These are phyloP conservation scores for Corythaixoides concolor DNA, from an alignment of 2,113 vertebrate species.

Conservation along the genomic window DNA sequence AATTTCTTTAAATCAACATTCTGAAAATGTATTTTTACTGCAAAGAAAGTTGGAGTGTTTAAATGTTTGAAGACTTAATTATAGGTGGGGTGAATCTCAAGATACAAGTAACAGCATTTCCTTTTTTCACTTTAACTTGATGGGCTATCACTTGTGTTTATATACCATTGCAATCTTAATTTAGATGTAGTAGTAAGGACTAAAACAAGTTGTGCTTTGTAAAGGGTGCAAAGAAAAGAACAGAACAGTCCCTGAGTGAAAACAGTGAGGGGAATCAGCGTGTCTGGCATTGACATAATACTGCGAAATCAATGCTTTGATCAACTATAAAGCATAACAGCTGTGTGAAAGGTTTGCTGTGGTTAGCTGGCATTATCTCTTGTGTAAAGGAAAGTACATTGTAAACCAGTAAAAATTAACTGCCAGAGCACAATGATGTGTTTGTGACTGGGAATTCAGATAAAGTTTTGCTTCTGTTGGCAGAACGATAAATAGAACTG, in stretches of 20 bases:
- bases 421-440: slow-evolving; percentile 73
- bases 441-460: slow-evolving; percentile 63
- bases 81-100: neutral
- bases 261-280: neutral
- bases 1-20: neutral
- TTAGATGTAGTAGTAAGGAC: neutral
- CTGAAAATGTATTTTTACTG: neutral
- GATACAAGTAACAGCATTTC: neutral
- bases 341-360: slow-evolving; percentile 50
- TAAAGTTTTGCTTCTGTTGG: slow-evolving; percentile 65
- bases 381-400: slow-evolving; percentile 33
- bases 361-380: slow-evolving; percentile 61
- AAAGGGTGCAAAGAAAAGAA: neutral
- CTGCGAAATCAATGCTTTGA: slow-evolving; percentile 51
- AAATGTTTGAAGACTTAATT: neutral
- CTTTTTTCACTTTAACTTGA: neutral
- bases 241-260: neutral
- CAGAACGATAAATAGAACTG: slow-evolving; percentile 54
- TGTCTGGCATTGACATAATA: slow-evolving; percentile 27
- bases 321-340: slow-evolving; percentile 45
- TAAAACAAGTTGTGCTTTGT: slow-evolving; percentile 46
- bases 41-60: neutral
- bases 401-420: slow-evolving; percentile 78
- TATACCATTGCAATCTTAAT: neutral
- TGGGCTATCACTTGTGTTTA: neutral